Evolutionary conservation across 1,140 invertebrate species (phyloP).

Genomic region (Berghia stephanieae): DNA sequence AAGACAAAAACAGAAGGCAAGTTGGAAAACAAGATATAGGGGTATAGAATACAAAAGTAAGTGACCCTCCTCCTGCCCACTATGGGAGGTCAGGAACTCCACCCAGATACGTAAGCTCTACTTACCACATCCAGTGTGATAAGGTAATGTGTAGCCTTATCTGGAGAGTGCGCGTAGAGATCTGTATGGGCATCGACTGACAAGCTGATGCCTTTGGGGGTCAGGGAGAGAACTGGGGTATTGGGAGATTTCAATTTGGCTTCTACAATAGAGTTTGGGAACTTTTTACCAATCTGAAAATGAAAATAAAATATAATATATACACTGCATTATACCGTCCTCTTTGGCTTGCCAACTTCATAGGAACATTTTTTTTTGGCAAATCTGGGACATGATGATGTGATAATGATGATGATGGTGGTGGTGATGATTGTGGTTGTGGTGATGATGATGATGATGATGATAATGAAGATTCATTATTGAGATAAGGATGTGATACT

Average conservation of each 20-base stretch:
- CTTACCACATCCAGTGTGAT: constrained; percentile 3
- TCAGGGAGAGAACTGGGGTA: not conserved
- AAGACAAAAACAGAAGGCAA: no score
- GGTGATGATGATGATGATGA: not conserved
- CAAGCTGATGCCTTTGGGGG: not conserved
- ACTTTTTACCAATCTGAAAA: not conserved
- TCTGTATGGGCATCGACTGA: not conserved
- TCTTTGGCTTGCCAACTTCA: no score
- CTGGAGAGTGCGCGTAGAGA: not conserved
- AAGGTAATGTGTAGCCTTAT: not conserved
- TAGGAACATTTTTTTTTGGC: no score
- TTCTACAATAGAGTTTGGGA: not conserved
- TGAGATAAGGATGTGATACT: not conserved
- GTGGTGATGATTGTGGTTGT: not conserved
- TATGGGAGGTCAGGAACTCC: no score
- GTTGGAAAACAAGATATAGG: no score
- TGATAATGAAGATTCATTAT: not conserved
- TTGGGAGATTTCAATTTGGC: not conserved
- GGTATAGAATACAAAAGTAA: no score
- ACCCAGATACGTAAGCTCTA: not conserved
- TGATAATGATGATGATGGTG: no score
- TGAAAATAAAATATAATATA: not conserved
- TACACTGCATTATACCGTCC: not conserved
- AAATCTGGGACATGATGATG: no score
- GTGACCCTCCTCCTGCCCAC: no score